These are phyloP conservation scores for Ophiothrix spiculata DNA, from an alignment of 35 echinoderm and acorn worm genomes.

Conservation along the genomic window DNA sequence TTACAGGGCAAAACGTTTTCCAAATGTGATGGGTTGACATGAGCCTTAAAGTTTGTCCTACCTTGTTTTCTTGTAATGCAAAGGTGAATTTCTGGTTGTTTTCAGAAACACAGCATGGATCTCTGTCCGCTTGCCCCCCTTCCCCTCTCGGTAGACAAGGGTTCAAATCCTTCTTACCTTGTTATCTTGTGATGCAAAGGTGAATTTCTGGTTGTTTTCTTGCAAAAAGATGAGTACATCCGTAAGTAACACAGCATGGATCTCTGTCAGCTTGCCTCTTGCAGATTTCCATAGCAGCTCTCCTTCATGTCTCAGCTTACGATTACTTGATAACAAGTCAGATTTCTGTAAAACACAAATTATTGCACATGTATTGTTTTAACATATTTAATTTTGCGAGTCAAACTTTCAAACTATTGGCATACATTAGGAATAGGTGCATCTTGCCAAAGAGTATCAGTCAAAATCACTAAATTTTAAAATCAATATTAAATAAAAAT, in stretches of 20 bases:
- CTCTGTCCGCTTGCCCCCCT: slow-evolving; percentile 85
- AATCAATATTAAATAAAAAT: too few species aligned
- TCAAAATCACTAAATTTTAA: too few species aligned
- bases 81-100: slow-evolving; percentile 94
- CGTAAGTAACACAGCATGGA: slow-evolving; percentile 71
- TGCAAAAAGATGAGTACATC: slow-evolving; percentile 78
- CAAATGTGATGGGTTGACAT: too few species aligned
- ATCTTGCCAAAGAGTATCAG: too few species aligned
- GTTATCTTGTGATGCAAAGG: slow-evolving; percentile 86
- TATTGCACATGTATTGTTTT: too few species aligned
- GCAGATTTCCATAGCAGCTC: slow-evolving; percentile 84
- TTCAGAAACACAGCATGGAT: slow-evolving; percentile 73
- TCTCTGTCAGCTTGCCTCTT: slow-evolving; percentile 77
- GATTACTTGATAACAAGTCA: slow-evolving; percentile 69
- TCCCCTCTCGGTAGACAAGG: too few species aligned
- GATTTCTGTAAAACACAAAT: slow-evolving; percentile 87
- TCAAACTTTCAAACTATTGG: too few species aligned
- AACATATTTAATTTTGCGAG: too few species aligned
- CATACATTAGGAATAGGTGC: too few species aligned
- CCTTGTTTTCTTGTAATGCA: slow-evolving; percentile 90
- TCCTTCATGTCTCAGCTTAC: slow-evolving; percentile 88
- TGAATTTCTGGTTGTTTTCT: slow-evolving; percentile 87
- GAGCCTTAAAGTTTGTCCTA: too few species aligned
- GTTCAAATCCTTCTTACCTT: too few species aligned
- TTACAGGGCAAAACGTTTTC: too few species aligned